Percentiles rank a stretch among this genome's conserved stretches.
These are phyloP conservation scores for Bostrychus sinensis DNA, from an alignment of 2,113 vertebrate species.

Conservation along the genomic window DNA sequence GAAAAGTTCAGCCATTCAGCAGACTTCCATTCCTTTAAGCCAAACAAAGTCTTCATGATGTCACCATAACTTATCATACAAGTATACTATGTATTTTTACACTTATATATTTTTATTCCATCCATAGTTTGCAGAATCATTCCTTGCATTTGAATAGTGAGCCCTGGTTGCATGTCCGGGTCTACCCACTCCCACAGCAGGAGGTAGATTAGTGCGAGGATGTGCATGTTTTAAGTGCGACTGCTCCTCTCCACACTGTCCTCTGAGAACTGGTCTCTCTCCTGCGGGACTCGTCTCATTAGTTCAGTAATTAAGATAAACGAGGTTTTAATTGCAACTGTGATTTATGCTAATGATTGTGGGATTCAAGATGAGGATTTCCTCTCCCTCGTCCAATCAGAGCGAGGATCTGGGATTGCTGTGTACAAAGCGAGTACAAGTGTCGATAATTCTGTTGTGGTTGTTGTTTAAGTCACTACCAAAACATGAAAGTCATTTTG, in stretches of 20 bases:
- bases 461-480: conserved; percentile 49
- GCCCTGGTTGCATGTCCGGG: conserved; percentile 3
- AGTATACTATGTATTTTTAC: not conserved
- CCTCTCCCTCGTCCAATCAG: conserved; percentile 65
- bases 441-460: conserved; percentile 31
- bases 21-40: too few species aligned
- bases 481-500: conserved; percentile 12
- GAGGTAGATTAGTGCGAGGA: conserved; percentile 44
- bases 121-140: not conserved
- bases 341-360: conserved; percentile 81
- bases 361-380: conserved; percentile 74
- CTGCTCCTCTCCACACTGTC: conserved; percentile 62
- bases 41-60: too few species aligned
- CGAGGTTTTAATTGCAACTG: conserved; percentile 82
- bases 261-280: conserved; percentile 67
- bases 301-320: conserved; percentile 87
- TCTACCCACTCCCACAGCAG: conserved; percentile 17
- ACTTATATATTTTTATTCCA: not conserved
- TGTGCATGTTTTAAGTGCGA: conserved; percentile 54
- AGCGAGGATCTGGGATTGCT: conserved; percentile 63
- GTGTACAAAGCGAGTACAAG: conserved; percentile 47
- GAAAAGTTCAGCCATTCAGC: too few species aligned
- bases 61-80: too few species aligned
- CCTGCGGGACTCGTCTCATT: conserved; percentile 82
- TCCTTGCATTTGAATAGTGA: not conserved